A percentile compares a stretch with the other conserved stretches of the same genome.
Conservation (phyloP, 1,140 invertebrate species). For the Gryllus bimaculatus region DNA sequence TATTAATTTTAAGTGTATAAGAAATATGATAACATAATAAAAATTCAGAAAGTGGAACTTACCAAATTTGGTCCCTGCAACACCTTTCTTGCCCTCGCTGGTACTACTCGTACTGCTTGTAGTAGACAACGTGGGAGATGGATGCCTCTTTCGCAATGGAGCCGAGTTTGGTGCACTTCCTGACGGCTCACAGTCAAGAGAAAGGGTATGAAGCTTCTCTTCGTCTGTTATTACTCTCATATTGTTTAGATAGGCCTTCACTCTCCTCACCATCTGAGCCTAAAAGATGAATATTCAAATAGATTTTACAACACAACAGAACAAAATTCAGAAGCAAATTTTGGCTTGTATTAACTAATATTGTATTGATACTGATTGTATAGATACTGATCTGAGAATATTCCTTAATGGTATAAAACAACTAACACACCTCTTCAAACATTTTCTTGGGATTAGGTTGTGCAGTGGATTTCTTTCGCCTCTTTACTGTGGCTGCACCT, state of each 20-base stretch:
- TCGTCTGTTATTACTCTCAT: slow-evolving; percentile 89
- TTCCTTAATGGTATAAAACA: background rate
- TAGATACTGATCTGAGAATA: background rate
- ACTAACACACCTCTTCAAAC: slow-evolving; percentile 73
- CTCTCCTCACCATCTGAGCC: slow-evolving; percentile 92
- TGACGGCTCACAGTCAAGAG: slow-evolving; percentile 77
- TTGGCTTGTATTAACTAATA: background rate
- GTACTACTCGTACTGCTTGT: slow-evolving; percentile 82
- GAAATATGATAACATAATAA: background rate
- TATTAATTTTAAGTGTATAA: too few species aligned
- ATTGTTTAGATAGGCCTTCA: slow-evolving; percentile 89
- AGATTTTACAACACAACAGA: too few species aligned
- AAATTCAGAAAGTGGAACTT: slow-evolving; percentile 25
- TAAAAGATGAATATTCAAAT: slow-evolving; percentile 23
- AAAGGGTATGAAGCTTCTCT: slow-evolving; percentile 76
- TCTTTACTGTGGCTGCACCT: slow-evolving; percentile 76
- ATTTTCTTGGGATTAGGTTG: slow-evolving; percentile 94
- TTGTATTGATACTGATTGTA: background rate
- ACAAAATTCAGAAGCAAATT: too few species aligned
- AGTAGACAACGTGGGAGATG: slow-evolving; percentile 79
- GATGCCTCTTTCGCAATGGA: slow-evolving; percentile 58
- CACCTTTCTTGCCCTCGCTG: slow-evolving; percentile 60
- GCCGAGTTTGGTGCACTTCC: slow-evolving; percentile 38
- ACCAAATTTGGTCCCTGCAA: slow-evolving; percentile 53
- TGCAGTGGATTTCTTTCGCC: slow-evolving; percentile 81